Conservation (phyloP, 2,888 invertebrate genomes). For the Macrophya annulata region DNA sequence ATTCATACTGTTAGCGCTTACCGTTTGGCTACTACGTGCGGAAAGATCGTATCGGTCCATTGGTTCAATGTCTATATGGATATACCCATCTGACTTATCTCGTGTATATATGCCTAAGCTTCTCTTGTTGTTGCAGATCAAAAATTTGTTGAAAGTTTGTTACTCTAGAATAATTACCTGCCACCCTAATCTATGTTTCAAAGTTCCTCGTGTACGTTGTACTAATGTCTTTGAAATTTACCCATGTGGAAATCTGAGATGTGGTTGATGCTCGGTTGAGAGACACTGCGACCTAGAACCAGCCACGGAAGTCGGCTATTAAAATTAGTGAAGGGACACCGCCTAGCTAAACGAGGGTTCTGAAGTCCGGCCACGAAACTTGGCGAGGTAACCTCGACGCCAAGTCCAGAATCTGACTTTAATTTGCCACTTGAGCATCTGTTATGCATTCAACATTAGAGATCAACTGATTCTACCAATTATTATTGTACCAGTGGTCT, state of each 20-base stretch:
- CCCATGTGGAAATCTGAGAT: conserved; percentile 8
- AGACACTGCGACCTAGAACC: conserved; percentile 47
- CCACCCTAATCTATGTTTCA: not conserved
- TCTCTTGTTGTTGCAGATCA: not conserved
- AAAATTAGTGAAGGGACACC: conserved; percentile 56
- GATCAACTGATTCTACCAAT: conserved; percentile 26
- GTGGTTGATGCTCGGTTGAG: conserved; percentile 21
- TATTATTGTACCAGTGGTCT: conserved; percentile 9
- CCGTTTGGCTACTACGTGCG: conserved; percentile 36
- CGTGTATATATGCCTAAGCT: not conserved
- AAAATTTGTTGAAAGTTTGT: conserved; percentile 3
- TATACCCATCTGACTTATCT: not conserved
- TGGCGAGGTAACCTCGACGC: conserved; percentile 10
- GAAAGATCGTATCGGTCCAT: conserved; percentile 41
- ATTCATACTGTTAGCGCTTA: conserved; percentile 48
- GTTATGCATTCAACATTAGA: conserved; percentile 3
- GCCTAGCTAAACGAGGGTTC: conserved; percentile 56
- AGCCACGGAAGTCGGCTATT: conserved; percentile 54
- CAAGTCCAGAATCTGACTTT: conserved; percentile 40
- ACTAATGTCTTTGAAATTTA: conserved; percentile 35
- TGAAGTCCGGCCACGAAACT: conserved; percentile 48
- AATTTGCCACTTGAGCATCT: conserved; percentile 40
- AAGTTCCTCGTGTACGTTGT: not conserved
- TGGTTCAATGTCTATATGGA: not conserved
- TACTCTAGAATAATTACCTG: conserved; percentile 8